Percentiles rank a stretch among this genome's conserved stretches.
phyloP scores from a whole-genome alignment of 2,888 invertebrate species.

The Stratiomys singularior region DNA sequence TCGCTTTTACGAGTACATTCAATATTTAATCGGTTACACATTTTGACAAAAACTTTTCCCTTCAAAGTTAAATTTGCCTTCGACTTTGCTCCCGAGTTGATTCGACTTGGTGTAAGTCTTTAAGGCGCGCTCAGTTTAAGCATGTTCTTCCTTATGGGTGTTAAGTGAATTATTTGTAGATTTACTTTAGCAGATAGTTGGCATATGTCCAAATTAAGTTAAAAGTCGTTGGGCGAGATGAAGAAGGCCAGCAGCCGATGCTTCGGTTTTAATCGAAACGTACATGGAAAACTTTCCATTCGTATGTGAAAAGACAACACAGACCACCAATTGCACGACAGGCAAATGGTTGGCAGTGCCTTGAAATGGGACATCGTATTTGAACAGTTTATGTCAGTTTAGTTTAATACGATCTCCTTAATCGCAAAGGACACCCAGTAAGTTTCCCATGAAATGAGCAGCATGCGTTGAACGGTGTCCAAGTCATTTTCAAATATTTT shows the following conservation, averaged over 20 bases:
- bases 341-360: too few relatives aligned
- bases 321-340: too few relatives aligned
- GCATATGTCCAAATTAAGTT: constrained; percentile 24
- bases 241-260: neutral
- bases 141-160: constrained; percentile 20
- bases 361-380: too few relatives aligned
- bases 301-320: too few relatives aligned
- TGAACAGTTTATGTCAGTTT: too few relatives aligned
- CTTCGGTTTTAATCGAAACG: neutral
- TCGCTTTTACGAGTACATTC: constrained; percentile 22
- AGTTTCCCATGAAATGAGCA: too few relatives aligned
- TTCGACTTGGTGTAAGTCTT: neutral
- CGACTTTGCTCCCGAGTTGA: neutral
- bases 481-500: too few relatives aligned
- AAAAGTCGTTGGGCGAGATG: constrained; percentile 4
- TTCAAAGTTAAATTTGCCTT: constrained; percentile 14
- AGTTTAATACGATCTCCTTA: too few relatives aligned
- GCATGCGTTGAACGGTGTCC: too few relatives aligned
- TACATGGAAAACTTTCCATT: neutral
- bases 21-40: constrained; percentile 32
- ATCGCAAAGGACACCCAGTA: too few relatives aligned
- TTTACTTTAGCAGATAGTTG: constrained; percentile 7
- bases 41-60: constrained; percentile 14
- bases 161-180: constrained; percentile 27
- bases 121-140: neutral